Evolutionary conservation across 1,140 invertebrate species (phyloP), one percentile per base, ranked within the genome.

Genomic region (Papilio glaucus): DNA sequence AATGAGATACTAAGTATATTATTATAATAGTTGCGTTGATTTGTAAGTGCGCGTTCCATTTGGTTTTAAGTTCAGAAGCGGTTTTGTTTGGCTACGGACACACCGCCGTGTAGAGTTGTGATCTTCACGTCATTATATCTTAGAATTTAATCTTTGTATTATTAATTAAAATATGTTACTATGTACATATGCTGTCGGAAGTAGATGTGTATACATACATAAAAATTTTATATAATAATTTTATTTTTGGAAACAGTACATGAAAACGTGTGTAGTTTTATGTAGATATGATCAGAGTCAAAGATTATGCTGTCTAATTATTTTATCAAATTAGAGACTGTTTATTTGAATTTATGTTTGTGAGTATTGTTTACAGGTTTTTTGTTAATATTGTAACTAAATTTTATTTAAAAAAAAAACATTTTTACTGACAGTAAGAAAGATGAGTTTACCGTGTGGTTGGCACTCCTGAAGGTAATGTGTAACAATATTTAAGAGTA

Each of bases 1-100:
- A 81, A 85, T 85, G 78, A 81, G 81, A 83, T 81, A 75, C 76
- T 72, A 67, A 60, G 68, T 71, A 67, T 78, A 77, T 79, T 79
- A 82, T 82, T 68, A 79, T 83, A 83, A 85, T 85, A 72, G 77
- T 42, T 42, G 33, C 71, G 80, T 85, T 85, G 84, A 85, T 85
- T 85, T 84, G 80, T 84, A 83, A 83, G 78, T 79, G 77, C 77
- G 73, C 80, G 79, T 76, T 76, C 72, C 71, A 79, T 71, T 74
- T 77, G 53, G 49, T 71, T 75, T 83, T 75, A 79, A 81, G 67
- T 76, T 60, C 71, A 73, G 75, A 33, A 77, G 73, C 45, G 60
- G 49, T 68, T 60, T 18, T 39, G 63, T 68, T 38, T 21, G 12
- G 2, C 9, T 12, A 26, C 21, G 38, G 38, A 74, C 76, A 74